phyloP scores from a whole-genome alignment of 1,140 invertebrate genomes.

The Wiebesia pumilae region DNA sequence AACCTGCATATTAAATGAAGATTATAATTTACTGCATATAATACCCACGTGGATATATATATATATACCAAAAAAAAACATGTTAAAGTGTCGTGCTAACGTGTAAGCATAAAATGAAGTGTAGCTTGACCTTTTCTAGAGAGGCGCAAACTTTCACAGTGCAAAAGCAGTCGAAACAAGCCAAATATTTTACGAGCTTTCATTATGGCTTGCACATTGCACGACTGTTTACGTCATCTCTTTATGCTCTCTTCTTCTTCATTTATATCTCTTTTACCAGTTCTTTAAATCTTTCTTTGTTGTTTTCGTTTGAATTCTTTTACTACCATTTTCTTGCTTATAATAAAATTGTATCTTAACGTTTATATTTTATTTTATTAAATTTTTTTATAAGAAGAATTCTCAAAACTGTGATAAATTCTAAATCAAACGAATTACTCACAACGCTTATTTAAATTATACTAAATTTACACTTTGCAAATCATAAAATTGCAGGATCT shows the following conservation, averaged over 20 bases:
- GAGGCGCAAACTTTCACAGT: not conserved
- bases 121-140: conserved; percentile 12
- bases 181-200: conserved; percentile 55
- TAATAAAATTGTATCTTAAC: not conserved
- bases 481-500: no score
- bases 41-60: not conserved
- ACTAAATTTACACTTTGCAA: no score
- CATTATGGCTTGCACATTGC: conserved; percentile 48
- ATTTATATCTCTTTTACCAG: conserved; percentile 20
- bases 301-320: not conserved
- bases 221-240: conserved; percentile 19
- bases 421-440: not conserved
- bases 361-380: not conserved
- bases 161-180: not conserved
- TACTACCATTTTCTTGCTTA: not conserved
- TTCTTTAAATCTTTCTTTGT: conserved; percentile 4
- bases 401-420: not conserved
- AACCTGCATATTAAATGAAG: not conserved
- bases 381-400: conserved; percentile 6
- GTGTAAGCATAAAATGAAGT: not conserved
- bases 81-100: not conserved
- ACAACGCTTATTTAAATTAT: not conserved
- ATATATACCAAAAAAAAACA: not conserved
- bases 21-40: not conserved
- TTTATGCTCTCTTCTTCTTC: conserved; percentile 32